phyloP scores from a whole-genome alignment of 2,113 vertebrate species.

The Illadopsis cleaveri region DNA sequence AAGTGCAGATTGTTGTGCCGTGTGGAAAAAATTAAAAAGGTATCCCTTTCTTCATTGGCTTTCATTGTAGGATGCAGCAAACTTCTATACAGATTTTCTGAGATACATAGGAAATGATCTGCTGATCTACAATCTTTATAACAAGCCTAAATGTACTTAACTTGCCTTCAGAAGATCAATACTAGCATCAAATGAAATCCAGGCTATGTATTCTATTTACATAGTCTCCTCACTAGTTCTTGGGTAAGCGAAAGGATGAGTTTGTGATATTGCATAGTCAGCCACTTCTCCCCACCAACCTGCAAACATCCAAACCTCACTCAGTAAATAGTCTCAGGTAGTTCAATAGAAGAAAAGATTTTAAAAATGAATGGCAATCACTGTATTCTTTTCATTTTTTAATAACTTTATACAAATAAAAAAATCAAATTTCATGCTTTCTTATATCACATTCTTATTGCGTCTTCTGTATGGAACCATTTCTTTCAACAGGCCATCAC shows the following conservation, averaged over 20 bases:
- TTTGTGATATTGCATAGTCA: background rate
- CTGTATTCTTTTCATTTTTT: background rate
- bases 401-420: background rate
- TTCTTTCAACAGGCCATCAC: background rate
- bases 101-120: background rate
- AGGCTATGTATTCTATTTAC: background rate
- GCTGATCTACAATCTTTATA: background rate
- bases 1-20: background rate
- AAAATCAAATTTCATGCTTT: background rate
- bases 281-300: background rate
- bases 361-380: background rate
- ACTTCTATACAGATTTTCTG: background rate
- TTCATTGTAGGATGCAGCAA: background rate
- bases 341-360: background rate
- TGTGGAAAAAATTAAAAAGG: background rate
- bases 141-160: background rate
- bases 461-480: background rate
- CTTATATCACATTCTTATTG: background rate
- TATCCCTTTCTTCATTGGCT: background rate
- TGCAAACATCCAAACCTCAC: background rate
- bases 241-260: fast-evolving
- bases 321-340: background rate
- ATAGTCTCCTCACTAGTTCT: background rate
- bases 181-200: background rate
- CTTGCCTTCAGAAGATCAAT: background rate